phyloP scores from a whole-genome alignment of 1,140 invertebrate species.

The Dendrolimus kikuchii region DNA sequence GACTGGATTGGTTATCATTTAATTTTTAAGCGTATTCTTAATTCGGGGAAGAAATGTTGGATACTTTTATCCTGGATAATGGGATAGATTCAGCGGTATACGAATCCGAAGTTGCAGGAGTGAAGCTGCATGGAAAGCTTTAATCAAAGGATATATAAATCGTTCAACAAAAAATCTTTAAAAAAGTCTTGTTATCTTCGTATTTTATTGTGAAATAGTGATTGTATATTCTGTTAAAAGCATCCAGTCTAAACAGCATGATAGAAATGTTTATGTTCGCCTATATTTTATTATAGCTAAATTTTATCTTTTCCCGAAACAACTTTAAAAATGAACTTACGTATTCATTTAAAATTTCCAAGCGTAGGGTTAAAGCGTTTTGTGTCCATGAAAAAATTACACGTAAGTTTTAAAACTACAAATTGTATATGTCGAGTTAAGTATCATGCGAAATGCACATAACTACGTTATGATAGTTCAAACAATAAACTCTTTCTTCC shows the following conservation, averaged over 20 bases:
- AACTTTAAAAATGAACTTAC: slow-evolving; percentile 5
- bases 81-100: too few species aligned
- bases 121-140: too few species aligned
- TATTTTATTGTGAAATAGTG: slow-evolving; percentile 8
- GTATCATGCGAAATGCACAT: slow-evolving; percentile 21
- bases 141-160: slow-evolving; percentile 3
- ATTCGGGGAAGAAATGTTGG: too few species aligned
- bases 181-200: slow-evolving; percentile 8
- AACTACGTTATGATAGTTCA: slow-evolving; percentile 24
- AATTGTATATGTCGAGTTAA: slow-evolving; percentile 12
- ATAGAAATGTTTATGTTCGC: slow-evolving; percentile 7
- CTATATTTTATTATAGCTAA: slow-evolving; percentile 8
- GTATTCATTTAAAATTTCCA: neutral
- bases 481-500: slow-evolving; percentile 32
- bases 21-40: too few species aligned
- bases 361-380: neutral
- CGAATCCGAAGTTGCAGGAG: too few species aligned
- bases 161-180: slow-evolving; percentile 4
- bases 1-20: too few species aligned
- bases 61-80: too few species aligned
- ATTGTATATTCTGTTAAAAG: slow-evolving; percentile 7
- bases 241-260: slow-evolving; percentile 9
- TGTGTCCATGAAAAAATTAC: slow-evolving; percentile 17
- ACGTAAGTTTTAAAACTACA: slow-evolving; percentile 13
- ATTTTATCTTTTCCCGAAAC: slow-evolving; percentile 7